phyloP scores from a whole-genome alignment of 1,140 invertebrate genomes.

The Colletes gigas region DNA sequence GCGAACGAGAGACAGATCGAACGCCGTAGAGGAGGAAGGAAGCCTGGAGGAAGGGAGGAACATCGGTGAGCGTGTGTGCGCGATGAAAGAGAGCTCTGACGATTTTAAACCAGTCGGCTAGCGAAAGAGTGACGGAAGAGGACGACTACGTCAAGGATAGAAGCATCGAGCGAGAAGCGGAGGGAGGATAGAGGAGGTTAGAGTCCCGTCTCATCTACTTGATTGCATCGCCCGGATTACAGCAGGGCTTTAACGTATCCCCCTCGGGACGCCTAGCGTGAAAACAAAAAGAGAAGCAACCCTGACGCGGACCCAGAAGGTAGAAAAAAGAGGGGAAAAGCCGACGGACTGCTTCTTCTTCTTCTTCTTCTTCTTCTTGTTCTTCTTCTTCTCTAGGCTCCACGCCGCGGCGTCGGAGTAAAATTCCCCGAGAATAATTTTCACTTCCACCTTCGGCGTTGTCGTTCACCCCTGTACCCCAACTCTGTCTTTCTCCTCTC shows the following conservation, averaged over 20 bases:
- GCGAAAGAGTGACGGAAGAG: not conserved
- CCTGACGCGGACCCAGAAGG: constrained; percentile 13
- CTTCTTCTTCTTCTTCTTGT: not conserved
- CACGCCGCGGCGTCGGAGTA: constrained; percentile 35
- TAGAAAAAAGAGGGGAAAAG: constrained; percentile 29
- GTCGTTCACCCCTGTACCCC: not conserved
- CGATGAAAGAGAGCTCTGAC: constrained; percentile 30
- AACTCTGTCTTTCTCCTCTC: not conserved
- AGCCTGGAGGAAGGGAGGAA: not conserved
- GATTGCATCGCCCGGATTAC: constrained; percentile 69
- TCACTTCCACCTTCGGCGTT: constrained; percentile 54
- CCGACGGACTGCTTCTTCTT: constrained; percentile 37
- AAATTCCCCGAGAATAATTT: constrained; percentile 67
- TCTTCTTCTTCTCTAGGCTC: constrained; percentile 2
- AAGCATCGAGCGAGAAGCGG: not conserved
- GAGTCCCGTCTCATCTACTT: constrained; percentile 68
- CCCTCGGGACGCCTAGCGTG: constrained; percentile 64
- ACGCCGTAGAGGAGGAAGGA: not conserved
- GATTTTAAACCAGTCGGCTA: not conserved
- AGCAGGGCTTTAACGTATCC: constrained; percentile 66
- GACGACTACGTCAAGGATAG: not conserved
- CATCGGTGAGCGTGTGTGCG: not conserved
- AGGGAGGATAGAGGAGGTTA: constrained; percentile 32
- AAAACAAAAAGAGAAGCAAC: constrained; percentile 64
- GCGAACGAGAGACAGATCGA: constrained; percentile 1